These are phyloP conservation scores for Thalassarche chlororhynchos DNA, from an alignment of 2,113 vertebrate species.

Conservation along the genomic window DNA sequence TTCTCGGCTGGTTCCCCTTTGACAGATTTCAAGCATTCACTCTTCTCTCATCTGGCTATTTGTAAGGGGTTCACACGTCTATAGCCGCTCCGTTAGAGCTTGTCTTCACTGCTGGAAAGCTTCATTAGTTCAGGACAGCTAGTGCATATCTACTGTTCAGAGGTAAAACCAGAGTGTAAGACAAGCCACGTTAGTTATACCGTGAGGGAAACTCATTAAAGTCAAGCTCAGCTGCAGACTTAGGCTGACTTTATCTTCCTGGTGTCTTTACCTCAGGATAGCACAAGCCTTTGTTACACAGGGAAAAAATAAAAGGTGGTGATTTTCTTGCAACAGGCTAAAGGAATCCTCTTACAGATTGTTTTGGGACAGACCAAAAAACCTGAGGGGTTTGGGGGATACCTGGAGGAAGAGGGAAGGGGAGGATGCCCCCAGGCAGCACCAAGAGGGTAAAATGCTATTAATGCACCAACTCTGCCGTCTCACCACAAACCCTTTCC, in stretches of 20 bases:
- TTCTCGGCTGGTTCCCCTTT: background rate
- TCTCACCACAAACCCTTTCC: background rate
- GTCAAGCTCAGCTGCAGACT: background rate
- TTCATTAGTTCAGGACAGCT: conserved; percentile 20
- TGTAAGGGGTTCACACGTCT: background rate
- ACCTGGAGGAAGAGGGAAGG: background rate
- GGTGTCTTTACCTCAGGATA: background rate
- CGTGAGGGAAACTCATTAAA: background rate
- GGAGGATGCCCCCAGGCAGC: background rate
- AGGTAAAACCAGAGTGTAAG: background rate
- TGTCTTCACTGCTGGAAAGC: conserved; percentile 52
- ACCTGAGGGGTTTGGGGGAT: background rate
- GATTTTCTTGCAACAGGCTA: background rate
- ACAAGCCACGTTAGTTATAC: background rate
- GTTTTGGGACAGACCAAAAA: background rate
- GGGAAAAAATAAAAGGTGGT: background rate
- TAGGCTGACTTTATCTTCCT: background rate
- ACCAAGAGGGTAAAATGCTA: background rate
- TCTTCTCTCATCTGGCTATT: conserved; percentile 22
- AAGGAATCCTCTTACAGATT: background rate
- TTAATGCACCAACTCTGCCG: background rate
- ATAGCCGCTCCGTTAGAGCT: background rate
- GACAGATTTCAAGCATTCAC: background rate
- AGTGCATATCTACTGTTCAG: conserved; percentile 4
- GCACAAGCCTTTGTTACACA: background rate